These are phyloP conservation scores for Pseudomyrmex gracilis DNA, from an alignment of 1,140 invertebrate genomes.

Conservation along the genomic window DNA sequence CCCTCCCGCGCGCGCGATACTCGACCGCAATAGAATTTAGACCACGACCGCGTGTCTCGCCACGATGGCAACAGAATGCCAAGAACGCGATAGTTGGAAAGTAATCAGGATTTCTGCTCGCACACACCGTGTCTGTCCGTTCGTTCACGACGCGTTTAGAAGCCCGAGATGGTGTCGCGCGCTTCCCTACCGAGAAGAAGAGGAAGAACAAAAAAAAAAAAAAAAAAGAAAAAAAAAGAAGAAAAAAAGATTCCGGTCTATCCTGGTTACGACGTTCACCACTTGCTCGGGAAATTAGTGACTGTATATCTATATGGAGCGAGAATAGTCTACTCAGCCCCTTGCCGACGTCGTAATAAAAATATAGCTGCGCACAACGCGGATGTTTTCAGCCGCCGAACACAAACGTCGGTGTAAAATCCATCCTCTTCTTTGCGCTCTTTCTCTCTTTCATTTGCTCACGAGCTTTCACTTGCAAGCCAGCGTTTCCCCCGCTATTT, in stretches of 20 bases:
- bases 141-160: background rate
- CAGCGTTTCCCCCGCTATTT: constrained; percentile 59
- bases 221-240: background rate
- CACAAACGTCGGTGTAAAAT: constrained; percentile 47
- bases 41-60: constrained; percentile 15
- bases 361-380: constrained; percentile 59
- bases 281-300: constrained; percentile 62
- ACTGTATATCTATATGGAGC: constrained; percentile 1
- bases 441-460: background rate
- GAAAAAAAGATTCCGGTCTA: background rate
- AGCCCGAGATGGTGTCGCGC: background rate
- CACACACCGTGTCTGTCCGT: background rate
- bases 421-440: constrained; percentile 19
- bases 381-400: constrained; percentile 9
- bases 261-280: constrained; percentile 14
- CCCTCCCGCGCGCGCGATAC: background rate
- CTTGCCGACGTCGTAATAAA: constrained; percentile 61
- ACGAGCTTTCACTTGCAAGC: background rate
- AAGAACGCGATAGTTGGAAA: constrained; percentile 36
- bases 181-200: no score
- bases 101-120: constrained; percentile 27
- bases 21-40: constrained; percentile 23
- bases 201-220: no score
- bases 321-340: constrained; percentile 49
- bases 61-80: background rate